Evolutionary conservation across 2,113 vertebrate genomes (phyloP).

Genomic region (Pseudopipra pipra): DNA sequence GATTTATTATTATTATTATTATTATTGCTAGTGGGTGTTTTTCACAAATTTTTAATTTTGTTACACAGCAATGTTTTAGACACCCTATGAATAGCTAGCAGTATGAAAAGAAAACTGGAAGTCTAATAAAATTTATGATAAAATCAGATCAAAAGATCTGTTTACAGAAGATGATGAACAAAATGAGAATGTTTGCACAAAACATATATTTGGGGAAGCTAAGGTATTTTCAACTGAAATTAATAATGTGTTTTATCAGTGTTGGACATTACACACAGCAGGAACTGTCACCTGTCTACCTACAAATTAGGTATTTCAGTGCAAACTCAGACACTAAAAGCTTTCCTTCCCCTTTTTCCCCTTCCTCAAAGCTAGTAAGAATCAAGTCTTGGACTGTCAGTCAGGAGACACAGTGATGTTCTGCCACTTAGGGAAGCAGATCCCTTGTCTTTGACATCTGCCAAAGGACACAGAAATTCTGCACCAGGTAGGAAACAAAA

Average conservation of each 20-base stretch:
- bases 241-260: neutral
- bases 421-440: neutral
- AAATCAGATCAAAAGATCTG: conserved; percentile 9
- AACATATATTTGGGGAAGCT: neutral
- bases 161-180: neutral
- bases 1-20: neutral
- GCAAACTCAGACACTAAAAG: neutral
- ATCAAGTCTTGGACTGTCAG: neutral
- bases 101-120: neutral
- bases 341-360: neutral
- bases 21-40: neutral
- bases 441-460: neutral
- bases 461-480: neutral
- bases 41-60: neutral
- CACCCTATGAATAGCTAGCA: neutral
- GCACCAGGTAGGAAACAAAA: neutral
- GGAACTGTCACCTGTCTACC: neutral
- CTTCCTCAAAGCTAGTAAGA: neutral
- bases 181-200: neutral
- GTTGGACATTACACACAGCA: neutral
- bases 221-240: conserved; percentile 19
- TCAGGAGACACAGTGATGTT: neutral
- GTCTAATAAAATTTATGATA: neutral
- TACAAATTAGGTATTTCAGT: neutral
- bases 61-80: neutral